Evolutionary conservation across 2,888 invertebrate species (phyloP).

Genomic region (Cheilosia soror): DNA sequence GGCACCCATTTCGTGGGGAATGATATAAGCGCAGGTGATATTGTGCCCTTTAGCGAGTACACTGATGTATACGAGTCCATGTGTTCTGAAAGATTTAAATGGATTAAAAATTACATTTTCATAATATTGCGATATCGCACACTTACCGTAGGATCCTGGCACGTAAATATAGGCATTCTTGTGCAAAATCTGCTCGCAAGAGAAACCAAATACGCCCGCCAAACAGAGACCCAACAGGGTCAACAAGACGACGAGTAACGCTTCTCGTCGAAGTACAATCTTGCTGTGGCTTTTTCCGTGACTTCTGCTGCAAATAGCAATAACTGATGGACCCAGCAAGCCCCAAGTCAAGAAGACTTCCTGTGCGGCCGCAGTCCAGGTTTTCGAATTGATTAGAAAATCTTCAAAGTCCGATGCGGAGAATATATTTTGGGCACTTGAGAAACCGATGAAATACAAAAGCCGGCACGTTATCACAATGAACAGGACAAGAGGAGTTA

Average conservation of each 20-base stretch:
- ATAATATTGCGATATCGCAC: background rate
- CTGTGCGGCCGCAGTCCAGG: constrained; percentile 95
- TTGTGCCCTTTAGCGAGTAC: constrained; percentile 86
- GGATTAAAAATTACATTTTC: background rate
- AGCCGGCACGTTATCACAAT: constrained; percentile 80
- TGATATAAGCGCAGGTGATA: constrained; percentile 86
- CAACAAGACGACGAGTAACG: constrained; percentile 88
- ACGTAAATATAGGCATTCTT: constrained; percentile 90
- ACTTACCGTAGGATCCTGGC: constrained; percentile 92
- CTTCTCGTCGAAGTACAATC: constrained; percentile 85
- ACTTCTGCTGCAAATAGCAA: constrained; percentile 81
- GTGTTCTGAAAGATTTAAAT: constrained; percentile 86
- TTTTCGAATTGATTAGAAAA: constrained; percentile 92
- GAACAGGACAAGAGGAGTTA: constrained; percentile 90
- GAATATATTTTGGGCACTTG: constrained; percentile 87
- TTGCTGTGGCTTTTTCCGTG: constrained; percentile 78
- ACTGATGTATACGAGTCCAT: constrained; percentile 89
- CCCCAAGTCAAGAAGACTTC: constrained; percentile 94
- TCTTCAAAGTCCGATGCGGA: constrained; percentile 92
- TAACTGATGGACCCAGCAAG: constrained; percentile 85
- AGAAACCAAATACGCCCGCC: constrained; percentile 92
- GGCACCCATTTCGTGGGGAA: constrained; percentile 83
- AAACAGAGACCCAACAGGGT: constrained; percentile 91
- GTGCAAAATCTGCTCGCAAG: constrained; percentile 91
- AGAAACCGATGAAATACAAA: constrained; percentile 79